Conservation (phyloP, 2,797 vertebrate species). For the Paguma larvata region DNA sequence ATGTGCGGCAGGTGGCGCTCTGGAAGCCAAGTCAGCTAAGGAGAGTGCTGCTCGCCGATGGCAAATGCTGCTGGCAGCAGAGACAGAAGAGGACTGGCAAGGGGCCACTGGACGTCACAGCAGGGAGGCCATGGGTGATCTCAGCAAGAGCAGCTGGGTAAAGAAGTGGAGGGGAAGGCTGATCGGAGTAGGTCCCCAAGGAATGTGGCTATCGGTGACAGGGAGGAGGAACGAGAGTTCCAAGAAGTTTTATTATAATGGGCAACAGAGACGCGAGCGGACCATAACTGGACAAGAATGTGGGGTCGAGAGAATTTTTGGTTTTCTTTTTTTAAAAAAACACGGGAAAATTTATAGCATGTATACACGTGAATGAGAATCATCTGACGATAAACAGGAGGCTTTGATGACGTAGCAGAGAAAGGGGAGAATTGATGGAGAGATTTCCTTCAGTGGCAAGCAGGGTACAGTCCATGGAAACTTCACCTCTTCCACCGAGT, state of each 20-base stretch:
- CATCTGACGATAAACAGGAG: neutral
- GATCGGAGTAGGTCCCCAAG: neutral
- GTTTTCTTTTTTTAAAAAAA: neutral
- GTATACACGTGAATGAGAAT: neutral
- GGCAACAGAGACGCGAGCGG: neutral
- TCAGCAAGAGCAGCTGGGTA: neutral
- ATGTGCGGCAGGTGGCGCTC: neutral
- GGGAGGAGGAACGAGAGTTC: neutral
- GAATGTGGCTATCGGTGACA: rapidly evolving
- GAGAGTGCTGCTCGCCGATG: neutral
- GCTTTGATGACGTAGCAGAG: neutral
- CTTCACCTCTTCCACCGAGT: neutral
- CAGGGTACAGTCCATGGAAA: neutral
- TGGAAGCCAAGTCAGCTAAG: neutral
- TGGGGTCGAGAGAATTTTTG: neutral
- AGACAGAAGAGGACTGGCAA: no score
- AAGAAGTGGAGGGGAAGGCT: neutral
- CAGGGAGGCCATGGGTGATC: neutral
- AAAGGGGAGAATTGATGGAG: neutral
- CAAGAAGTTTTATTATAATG: neutral
- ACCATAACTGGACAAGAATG: neutral
- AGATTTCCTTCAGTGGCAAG: neutral
- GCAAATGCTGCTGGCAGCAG: neutral
- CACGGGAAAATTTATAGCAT: neutral
- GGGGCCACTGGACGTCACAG: neutral